These are phyloP conservation scores for Calycopis cecrops DNA, from an alignment of 1,140 invertebrate species.

Conservation along the genomic window DNA sequence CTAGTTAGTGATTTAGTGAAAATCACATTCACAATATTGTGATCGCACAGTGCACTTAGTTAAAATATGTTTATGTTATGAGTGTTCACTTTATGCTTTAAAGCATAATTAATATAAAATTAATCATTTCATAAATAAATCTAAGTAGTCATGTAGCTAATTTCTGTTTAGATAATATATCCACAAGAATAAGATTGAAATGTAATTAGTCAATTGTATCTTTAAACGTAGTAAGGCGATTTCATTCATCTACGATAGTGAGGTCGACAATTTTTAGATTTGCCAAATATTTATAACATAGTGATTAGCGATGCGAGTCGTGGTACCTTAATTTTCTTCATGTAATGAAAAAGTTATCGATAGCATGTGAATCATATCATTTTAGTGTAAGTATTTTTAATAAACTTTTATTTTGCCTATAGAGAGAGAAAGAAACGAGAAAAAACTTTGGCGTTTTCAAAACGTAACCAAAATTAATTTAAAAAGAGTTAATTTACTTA, in stretches of 20 bases:
- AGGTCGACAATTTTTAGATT: no score
- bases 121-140: constrained; percentile 6
- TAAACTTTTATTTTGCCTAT: constrained; percentile 3
- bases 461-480: no score
- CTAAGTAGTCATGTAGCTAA: constrained; percentile 1
- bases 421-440: no score
- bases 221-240: not conserved
- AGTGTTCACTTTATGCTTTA: constrained; percentile 12
- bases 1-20: constrained; percentile 23
- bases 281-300: no score
- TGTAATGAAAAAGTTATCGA: no score
- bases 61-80: constrained; percentile 7
- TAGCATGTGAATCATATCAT: constrained; percentile 47
- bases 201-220: constrained; percentile 18
- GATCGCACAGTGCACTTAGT: constrained; percentile 62
- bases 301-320: no score
- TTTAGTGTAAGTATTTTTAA: constrained; percentile 33
- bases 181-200: not conserved
- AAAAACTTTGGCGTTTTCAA: not conserved
- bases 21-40: constrained; percentile 41
- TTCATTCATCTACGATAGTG: constrained; percentile 1
- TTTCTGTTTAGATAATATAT: not conserved
- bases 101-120: constrained; percentile 4
- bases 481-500: no score
- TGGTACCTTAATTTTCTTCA: no score